Percentiles rank a stretch among this genome's conserved stretches.
phyloP scores from a whole-genome alignment of 2,797 vertebrate genomes.

The Manis crassicaudata region DNA sequence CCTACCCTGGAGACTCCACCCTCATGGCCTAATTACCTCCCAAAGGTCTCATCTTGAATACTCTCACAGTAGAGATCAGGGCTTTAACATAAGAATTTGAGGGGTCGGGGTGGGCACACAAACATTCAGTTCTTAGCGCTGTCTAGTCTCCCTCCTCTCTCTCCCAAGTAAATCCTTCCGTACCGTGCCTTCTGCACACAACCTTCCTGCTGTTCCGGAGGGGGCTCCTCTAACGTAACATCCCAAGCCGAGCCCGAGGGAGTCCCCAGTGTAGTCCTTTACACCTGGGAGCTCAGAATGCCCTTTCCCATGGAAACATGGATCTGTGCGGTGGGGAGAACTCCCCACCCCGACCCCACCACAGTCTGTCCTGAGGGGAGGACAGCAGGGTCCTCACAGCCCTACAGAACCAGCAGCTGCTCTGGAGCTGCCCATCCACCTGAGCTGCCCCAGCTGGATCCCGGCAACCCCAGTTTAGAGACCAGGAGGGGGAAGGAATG shows the following conservation, averaged over 20 bases:
- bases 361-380: too few relatives aligned
- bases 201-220: background rate
- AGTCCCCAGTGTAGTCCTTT: background rate
- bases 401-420: background rate
- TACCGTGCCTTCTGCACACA: background rate
- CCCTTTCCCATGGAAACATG: background rate
- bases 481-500: background rate
- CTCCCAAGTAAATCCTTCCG: background rate
- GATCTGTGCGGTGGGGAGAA: background rate
- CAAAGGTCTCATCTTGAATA: background rate
- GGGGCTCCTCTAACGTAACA: background rate
- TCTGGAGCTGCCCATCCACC: accelerated
- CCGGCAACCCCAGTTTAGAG: background rate
- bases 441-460: background rate
- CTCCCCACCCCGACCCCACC: background rate
- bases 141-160: background rate
- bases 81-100: background rate
- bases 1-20: background rate
- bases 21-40: background rate
- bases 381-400: background rate
- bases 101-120: too few relatives aligned
- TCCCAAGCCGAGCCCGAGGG: background rate
- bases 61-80: background rate
- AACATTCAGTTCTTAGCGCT: background rate
- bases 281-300: background rate